Evolutionary conservation across 2,797 vertebrate genomes (phyloP), one percentile per base, ranked within the genome.

Genomic region (Syngnathus rostellatus): DNA sequence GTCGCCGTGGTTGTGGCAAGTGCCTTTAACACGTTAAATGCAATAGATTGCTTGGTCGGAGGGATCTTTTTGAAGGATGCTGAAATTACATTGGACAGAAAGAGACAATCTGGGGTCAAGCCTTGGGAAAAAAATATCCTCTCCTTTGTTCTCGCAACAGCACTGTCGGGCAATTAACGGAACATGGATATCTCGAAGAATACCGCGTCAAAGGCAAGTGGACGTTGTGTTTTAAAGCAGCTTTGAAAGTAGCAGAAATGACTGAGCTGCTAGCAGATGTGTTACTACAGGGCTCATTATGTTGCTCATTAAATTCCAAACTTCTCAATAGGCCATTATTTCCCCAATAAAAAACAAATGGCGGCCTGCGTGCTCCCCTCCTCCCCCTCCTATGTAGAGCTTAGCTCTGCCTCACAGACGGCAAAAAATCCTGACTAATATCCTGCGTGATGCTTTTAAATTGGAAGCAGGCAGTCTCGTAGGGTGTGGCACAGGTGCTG

Each of bases 311-410:
- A 92, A 91, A 91, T 87, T 88, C 85, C 81, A 80, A 87, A 86
- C 85, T 84, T 89, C 88, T 90, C 89, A 91, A 92, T 90, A 89
- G 89, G 85, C 89, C 89, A 92, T 92, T 92, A 91, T 91, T 91
- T 90, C 87, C 87, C 86, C 87, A 90, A 91, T 90, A 91, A 92
- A 92, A 88, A 86, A 81, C 48, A 87, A 89, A 86, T 79, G 80
- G 80, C 82, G 78, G 83, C 85, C 81, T 77, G 82, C 83, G 84
- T 89, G 87, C 86, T 86, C 78, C 81, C 76, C 71, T 77, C 79
- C 67, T 73, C 76, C 79, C 77, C 78, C 76, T 63, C 78, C 79
- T 79, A 71, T 39, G 78, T 82, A 83, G 84, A 90, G 87, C 86
- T 82, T 82, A 71, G 78, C 78, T 81, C 77, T 88, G 88, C 89